Conservation (phyloP, 2,888 invertebrate genomes). For the Coleophora flavipennella region DNA sequence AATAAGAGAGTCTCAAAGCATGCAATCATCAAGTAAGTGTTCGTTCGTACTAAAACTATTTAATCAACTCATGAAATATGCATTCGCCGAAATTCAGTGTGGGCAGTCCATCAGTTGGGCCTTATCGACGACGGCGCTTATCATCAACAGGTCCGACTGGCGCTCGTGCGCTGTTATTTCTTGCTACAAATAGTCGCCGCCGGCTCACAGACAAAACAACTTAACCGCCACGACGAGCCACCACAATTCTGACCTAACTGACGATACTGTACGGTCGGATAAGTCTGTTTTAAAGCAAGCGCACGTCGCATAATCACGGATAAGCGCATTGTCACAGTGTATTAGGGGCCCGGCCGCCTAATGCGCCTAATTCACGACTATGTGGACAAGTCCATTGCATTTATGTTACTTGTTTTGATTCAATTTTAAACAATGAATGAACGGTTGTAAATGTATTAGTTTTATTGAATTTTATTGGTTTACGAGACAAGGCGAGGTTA, state of each 20-base stretch:
- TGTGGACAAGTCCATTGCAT: constrained; percentile 50
- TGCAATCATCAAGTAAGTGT: too few species aligned
- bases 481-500: too few species aligned
- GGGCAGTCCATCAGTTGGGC: constrained; percentile 60
- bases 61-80: constrained; percentile 71
- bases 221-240: constrained; percentile 18
- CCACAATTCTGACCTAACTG: constrained; percentile 18
- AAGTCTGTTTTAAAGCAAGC: constrained; percentile 5
- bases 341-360: constrained; percentile 56
- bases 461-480: too few species aligned
- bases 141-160: constrained; percentile 68
- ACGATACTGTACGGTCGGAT: constrained; percentile 15
- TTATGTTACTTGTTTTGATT: constrained; percentile 20
- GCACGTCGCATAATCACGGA: constrained; percentile 48
- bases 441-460: constrained; percentile 1
- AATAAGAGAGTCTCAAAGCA: too few species aligned
- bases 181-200: constrained; percentile 62
- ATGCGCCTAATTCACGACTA: constrained; percentile 67
- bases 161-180: constrained; percentile 68
- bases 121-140: constrained; percentile 69
- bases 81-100: constrained; percentile 67
- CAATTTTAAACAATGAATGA: constrained; percentile 7
- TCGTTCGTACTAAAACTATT: constrained; percentile 48
- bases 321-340: constrained; percentile 64
- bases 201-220: constrained; percentile 24